These are phyloP conservation scores for Nannospalax galili DNA, from an alignment of 2,113 vertebrate genomes.

Conservation along the genomic window DNA sequence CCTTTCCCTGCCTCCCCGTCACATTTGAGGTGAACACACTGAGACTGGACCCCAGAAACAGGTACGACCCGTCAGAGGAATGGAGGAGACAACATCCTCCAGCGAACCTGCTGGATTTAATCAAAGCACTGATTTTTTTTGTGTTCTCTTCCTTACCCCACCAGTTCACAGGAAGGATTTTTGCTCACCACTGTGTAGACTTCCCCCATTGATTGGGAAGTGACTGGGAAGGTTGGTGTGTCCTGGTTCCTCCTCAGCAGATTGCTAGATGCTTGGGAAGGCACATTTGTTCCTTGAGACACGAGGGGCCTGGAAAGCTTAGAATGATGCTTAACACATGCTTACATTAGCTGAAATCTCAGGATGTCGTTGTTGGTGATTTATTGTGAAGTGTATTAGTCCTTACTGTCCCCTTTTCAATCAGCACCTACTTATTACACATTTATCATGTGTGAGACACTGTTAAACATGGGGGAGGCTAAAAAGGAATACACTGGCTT, in stretches of 20 bases:
- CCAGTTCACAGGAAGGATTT: background rate
- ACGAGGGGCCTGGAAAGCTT: background rate
- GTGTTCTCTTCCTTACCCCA: background rate
- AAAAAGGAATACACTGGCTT: conserved; percentile 20
- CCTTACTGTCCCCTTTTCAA: conserved; percentile 24
- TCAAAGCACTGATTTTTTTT: background rate
- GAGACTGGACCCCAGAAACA: background rate
- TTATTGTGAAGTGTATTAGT: conserved; percentile 38
- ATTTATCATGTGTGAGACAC: conserved; percentile 33
- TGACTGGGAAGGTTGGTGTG: background rate
- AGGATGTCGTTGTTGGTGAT: conserved; percentile 8
- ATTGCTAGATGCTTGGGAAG: background rate
- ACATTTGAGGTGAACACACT: background rate
- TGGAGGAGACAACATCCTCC: background rate
- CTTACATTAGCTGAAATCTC: conserved; percentile 12
- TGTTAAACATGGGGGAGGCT: background rate
- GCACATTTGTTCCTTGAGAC: background rate
- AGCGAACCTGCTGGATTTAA: background rate
- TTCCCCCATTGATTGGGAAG: background rate
- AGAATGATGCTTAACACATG: background rate
- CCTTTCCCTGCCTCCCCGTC: background rate
- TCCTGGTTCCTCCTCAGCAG: background rate
- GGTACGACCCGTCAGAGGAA: background rate
- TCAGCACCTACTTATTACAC: conserved; percentile 55
- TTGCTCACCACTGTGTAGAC: background rate